Evolutionary conservation across 2,888 invertebrate species (phyloP).

Genomic region (Cacoxenus indagator): DNA sequence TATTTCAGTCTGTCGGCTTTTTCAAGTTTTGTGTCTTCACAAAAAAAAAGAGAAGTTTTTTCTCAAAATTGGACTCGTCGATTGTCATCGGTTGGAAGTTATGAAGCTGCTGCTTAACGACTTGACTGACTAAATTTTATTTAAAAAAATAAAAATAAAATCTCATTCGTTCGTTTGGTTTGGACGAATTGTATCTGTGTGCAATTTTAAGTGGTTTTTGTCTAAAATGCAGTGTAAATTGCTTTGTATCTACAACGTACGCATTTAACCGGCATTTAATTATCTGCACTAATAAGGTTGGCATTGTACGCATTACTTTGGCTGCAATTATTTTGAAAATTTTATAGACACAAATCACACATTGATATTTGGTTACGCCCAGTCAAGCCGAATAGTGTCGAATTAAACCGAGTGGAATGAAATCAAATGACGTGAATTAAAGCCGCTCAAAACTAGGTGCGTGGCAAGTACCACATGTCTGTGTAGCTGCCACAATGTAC

Average conservation of each 20-base stretch:
- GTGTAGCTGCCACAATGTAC: neutral
- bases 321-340: neutral
- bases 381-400: too few relatives aligned
- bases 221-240: constrained; percentile 33
- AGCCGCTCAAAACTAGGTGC: neutral
- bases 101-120: neutral
- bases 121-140: neutral
- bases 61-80: neutral
- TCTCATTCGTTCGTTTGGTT: neutral
- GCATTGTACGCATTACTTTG: too few relatives aligned
- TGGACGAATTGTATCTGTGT: neutral
- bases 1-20: constrained; percentile 32
- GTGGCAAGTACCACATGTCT: neutral
- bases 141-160: too few relatives aligned
- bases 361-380: too few relatives aligned
- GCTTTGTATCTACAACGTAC: constrained; percentile 5
- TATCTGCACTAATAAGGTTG: neutral
- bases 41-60: neutral
- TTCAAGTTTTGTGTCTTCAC: neutral
- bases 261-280: constrained; percentile 19
- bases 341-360: constrained; percentile 13
- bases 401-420: neutral
- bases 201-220: constrained; percentile 31
- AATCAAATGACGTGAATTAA: too few relatives aligned
- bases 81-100: neutral